phyloP scores from a whole-genome alignment of 1,140 invertebrate genomes.

The Cotesia glomerata region DNA sequence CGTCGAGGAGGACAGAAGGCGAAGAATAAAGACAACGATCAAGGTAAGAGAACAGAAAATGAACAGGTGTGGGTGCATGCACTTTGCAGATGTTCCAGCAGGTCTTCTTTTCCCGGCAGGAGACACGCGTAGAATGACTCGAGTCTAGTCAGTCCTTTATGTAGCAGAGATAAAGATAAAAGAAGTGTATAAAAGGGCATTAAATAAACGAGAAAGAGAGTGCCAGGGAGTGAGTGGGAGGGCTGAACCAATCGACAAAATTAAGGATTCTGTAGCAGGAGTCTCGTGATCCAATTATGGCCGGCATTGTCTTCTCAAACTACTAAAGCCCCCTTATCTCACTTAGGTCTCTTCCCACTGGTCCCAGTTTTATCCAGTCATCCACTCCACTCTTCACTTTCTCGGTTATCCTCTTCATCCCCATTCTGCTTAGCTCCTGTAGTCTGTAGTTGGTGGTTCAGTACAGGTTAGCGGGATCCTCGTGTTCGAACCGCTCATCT shows the following conservation, averaged over 20 bases:
- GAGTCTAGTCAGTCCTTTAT: background rate
- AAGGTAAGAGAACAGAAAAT: background rate
- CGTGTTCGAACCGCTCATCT: constrained; percentile 20
- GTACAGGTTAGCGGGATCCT: background rate
- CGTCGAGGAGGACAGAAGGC: background rate
- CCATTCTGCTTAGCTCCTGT: too few relatives aligned
- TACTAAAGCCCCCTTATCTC: constrained; percentile 51
- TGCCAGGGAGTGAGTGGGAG: constrained; percentile 18
- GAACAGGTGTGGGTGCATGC: background rate
- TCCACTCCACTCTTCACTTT: constrained; percentile 26
- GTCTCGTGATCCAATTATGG: constrained; percentile 55
- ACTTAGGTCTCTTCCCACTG: constrained; percentile 37
- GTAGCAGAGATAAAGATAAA: constrained; percentile 14
- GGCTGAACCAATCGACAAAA: constrained; percentile 45
- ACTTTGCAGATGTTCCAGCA: background rate
- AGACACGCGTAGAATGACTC: background rate
- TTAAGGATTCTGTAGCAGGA: constrained; percentile 51
- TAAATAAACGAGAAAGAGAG: constrained; percentile 11
- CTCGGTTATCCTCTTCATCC: background rate
- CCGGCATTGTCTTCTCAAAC: constrained; percentile 51
- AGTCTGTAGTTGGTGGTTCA: too few relatives aligned
- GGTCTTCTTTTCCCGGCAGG: background rate
- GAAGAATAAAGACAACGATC: background rate
- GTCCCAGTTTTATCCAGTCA: constrained; percentile 33
- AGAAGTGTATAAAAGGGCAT: constrained; percentile 29